A percentile compares a stretch with the other conserved stretches of the same genome.
These are phyloP conservation scores for Thyatira batis DNA, from an alignment of 2,888 invertebrate genomes.

Conservation along the genomic window DNA sequence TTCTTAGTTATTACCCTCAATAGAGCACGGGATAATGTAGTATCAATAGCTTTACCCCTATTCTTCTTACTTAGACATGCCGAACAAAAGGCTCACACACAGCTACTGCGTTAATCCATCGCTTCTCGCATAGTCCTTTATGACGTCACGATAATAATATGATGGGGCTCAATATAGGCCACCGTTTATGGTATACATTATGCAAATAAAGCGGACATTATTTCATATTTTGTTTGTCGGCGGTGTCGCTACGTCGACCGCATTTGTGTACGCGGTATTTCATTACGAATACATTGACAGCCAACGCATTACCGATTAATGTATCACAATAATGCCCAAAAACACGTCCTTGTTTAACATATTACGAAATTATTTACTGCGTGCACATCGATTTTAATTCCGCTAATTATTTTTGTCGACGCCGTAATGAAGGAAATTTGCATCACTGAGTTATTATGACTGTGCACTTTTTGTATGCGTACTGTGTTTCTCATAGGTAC, in stretches of 20 bases:
- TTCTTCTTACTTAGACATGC: slow-evolving; percentile 23
- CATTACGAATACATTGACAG: slow-evolving; percentile 65
- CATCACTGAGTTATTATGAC: background rate
- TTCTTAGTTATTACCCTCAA: background rate
- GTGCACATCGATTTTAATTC: slow-evolving; percentile 23
- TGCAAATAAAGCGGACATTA: slow-evolving; percentile 54
- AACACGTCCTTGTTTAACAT: slow-evolving; percentile 42
- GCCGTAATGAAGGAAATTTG: slow-evolving; percentile 14
- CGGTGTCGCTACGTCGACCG: slow-evolving; percentile 42
- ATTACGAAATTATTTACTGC: slow-evolving; percentile 34
- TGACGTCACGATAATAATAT: slow-evolving; percentile 39
- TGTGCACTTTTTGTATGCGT: background rate
- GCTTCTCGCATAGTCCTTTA: slow-evolving; percentile 30
- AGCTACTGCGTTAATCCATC: slow-evolving; percentile 32
- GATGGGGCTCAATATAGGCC: slow-evolving; percentile 43
- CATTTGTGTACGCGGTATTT: slow-evolving; percentile 37
- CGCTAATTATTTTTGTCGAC: slow-evolving; percentile 29
- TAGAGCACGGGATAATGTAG: slow-evolving; percentile 16
- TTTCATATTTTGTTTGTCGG: slow-evolving; percentile 56
- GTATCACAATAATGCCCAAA: slow-evolving; percentile 53
- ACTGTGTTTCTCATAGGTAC: background rate
- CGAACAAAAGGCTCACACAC: slow-evolving; percentile 37
- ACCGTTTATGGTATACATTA: slow-evolving; percentile 49
- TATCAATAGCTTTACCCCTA: slow-evolving; percentile 24
- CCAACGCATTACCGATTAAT: slow-evolving; percentile 59